Evolutionary conservation across 2,888 invertebrate species (phyloP), one percentile per base, ranked within the genome.

Genomic region (Drosophila parthenogenetica): DNA sequence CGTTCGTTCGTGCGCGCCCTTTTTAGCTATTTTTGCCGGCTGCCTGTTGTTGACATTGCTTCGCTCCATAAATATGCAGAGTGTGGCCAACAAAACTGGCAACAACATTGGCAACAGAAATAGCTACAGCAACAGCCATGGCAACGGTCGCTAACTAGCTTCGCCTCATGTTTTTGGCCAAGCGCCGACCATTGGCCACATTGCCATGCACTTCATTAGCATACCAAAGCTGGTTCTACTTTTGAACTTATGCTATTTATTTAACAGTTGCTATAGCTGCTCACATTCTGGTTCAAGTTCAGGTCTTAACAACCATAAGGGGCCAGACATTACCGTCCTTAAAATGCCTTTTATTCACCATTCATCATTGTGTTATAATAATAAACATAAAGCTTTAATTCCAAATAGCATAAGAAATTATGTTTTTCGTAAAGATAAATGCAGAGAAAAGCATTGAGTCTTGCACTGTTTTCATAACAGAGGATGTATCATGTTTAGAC

Each of bases 1-100:
- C 54, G 48, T 73, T 35, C 29, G 29, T 29, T 29, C 29, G 29
- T 29, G 58, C 60, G 70, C 69, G 60, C 62, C 63, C 62, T 50
- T 68, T 68, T 68, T 68, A 64, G 65, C 74, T 65, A 75, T 60
- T 60, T 13, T 5, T 58, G 32, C 40, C 69, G 50, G 19, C 29
- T 49, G 66, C 29, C 73, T 78, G 74, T 42, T 51, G 74, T 62
- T 77, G 77, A 82, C 79, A 79, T 63, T 73, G 55, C 64, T 61
- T 72, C 42, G 54, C 54, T 59, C 75, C 82, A 77, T 87, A 82
- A 83, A 83, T 87, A 87, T 87, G 62, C 73, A 75, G 57, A 55
- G 46, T 63, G 63, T 50, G 57, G 57, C 63, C 51, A 77, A 54
- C 57, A 46, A 50, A 62, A 43, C 59, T 59, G 63, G 58, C 63